These are phyloP conservation scores for Pimephales promelas DNA, from an alignment of 2,113 vertebrate species.

Conservation along the genomic window DNA sequence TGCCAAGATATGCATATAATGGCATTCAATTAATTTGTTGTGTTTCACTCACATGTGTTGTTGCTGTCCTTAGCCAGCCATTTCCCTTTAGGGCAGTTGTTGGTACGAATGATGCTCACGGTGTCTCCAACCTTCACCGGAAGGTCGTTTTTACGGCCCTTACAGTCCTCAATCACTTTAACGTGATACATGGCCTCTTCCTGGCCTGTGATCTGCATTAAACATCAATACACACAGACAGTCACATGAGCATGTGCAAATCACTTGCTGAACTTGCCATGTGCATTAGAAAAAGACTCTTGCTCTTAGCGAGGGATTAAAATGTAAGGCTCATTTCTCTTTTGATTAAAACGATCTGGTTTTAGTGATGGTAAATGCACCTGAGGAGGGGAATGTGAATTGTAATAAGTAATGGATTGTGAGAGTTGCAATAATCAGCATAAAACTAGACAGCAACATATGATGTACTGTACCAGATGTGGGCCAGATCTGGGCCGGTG, in stretches of 20 bases:
- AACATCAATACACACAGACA: slow-evolving; percentile 18
- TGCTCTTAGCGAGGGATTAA: slow-evolving; percentile 23
- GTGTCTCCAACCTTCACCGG: slow-evolving; percentile 67
- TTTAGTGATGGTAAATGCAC: slow-evolving; percentile 16
- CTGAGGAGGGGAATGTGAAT: slow-evolving; percentile 10
- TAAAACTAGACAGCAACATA: too few relatives aligned
- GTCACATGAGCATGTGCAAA: slow-evolving; percentile 9
- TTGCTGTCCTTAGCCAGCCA: slow-evolving; percentile 72
- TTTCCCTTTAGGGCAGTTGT: slow-evolving; percentile 68
- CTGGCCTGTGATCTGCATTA: slow-evolving; percentile 74
- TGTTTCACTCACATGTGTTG: slow-evolving; percentile 75
- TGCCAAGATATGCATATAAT: background rate
- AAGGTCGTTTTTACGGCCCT: slow-evolving; percentile 66
- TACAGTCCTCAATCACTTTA: slow-evolving; percentile 58
- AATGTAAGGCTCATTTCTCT: slow-evolving; percentile 18
- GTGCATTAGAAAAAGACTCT: slow-evolving; percentile 3
- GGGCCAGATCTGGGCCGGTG: too few relatives aligned
- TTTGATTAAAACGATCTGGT: background rate
- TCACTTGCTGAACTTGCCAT: background rate
- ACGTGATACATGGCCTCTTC: slow-evolving; percentile 68
- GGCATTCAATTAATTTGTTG: background rate
- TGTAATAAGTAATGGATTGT: slow-evolving; percentile 9
- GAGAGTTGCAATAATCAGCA: background rate
- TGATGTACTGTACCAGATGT: too few relatives aligned
- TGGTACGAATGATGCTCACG: slow-evolving; percentile 66